Evolutionary conservation across 1,140 invertebrate genomes (phyloP).

Genomic region (Oryzaephilus surinamensis): DNA sequence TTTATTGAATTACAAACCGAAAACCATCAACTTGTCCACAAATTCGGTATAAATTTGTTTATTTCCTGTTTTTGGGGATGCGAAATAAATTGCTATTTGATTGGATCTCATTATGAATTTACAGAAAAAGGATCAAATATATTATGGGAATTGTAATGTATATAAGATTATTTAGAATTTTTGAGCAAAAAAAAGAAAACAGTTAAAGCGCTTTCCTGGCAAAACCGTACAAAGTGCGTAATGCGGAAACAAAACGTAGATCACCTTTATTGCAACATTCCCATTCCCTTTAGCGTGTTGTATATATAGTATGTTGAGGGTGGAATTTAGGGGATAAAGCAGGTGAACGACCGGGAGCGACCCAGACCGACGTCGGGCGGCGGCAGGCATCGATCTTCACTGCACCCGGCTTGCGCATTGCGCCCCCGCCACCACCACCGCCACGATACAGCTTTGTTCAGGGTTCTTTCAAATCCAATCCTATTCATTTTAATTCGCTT

Average conservation of each 20-base stretch:
- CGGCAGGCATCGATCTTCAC: slow-evolving; percentile 22
- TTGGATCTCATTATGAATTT: too few relatives aligned
- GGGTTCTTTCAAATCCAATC: slow-evolving; percentile 11
- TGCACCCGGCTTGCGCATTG: slow-evolving; percentile 26
- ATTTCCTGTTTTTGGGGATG: too few relatives aligned
- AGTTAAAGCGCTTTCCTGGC: too few relatives aligned
- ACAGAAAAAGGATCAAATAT: too few relatives aligned
- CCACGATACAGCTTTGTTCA: slow-evolving; percentile 10
- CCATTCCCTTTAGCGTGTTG: slow-evolving; percentile 10
- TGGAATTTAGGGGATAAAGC: slow-evolving; percentile 20
- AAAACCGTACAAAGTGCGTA: too few relatives aligned
- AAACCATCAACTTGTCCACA: too few relatives aligned
- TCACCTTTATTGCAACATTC: slow-evolving; percentile 5
- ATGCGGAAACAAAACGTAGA: slow-evolving; percentile 7
- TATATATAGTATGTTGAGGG: slow-evolving; percentile 10
- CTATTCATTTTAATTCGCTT: slow-evolving; percentile 15
- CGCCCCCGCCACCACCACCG: slow-evolving; percentile 12
- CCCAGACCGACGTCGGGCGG: slow-evolving; percentile 29
- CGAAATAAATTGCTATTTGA: too few relatives aligned
- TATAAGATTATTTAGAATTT: too few relatives aligned
- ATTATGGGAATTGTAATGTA: too few relatives aligned
- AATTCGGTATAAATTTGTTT: too few relatives aligned
- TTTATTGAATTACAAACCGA: too few relatives aligned
- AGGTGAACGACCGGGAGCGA: slow-evolving; percentile 29
- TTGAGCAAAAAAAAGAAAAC: too few relatives aligned